phyloP scores from a whole-genome alignment of 1,140 invertebrate genomes.

The Habropoda laboriosa region DNA sequence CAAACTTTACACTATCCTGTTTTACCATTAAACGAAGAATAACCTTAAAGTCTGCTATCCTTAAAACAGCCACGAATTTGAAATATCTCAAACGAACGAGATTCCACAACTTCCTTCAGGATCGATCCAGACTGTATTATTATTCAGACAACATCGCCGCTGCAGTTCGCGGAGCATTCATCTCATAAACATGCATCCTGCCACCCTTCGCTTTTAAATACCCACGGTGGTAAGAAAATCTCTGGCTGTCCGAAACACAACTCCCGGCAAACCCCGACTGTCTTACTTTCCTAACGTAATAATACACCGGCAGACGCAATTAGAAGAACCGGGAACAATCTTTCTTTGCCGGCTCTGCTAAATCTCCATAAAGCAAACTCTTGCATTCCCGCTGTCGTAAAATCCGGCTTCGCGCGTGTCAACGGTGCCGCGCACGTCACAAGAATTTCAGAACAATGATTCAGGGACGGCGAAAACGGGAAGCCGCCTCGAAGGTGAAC shows the following conservation, averaged over 20 bases:
- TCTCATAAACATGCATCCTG: neutral
- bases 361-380: neutral
- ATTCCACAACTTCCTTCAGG: no score
- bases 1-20: no score
- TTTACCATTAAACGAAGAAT: neutral
- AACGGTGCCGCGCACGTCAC: neutral
- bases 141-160: neutral
- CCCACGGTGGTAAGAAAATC: neutral
- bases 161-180: neutral
- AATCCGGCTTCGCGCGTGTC: neutral
- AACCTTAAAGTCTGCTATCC: neutral
- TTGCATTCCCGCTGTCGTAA: neutral
- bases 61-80: neutral
- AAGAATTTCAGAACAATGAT: conserved; percentile 1
- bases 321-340: neutral
- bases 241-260: neutral
- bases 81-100: neutral
- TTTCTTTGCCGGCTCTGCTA: neutral
- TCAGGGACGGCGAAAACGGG: neutral
- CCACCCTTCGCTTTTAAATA: neutral
- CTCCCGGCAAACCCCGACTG: neutral
- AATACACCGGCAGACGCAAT: neutral
- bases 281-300: neutral
- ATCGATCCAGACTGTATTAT: neutral
- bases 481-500: neutral